Evolutionary conservation across 2,888 invertebrate genomes (phyloP).

Genomic region (Thymelicus sylvestris): DNA sequence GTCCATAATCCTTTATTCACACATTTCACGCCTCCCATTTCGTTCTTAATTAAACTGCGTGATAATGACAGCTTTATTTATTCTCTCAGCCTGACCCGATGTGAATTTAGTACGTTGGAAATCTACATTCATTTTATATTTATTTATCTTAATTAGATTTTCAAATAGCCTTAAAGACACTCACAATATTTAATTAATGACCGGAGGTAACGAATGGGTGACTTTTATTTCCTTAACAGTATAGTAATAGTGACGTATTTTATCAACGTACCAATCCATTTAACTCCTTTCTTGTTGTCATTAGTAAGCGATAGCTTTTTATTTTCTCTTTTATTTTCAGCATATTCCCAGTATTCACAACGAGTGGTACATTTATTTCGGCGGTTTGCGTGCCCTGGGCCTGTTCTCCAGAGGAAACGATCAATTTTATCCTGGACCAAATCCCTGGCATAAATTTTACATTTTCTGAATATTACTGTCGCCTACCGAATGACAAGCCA

Average conservation of each 20-base stretch:
- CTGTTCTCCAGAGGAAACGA: slow-evolving; percentile 54
- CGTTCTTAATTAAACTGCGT: too few relatives aligned
- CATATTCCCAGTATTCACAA: slow-evolving; percentile 13
- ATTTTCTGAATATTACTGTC: slow-evolving; percentile 57
- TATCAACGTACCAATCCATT: too few relatives aligned
- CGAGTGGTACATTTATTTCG: slow-evolving; percentile 30
- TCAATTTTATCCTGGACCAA: slow-evolving; percentile 49
- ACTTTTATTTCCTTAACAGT: too few relatives aligned
- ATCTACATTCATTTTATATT: not conserved
- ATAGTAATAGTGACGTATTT: too few relatives aligned
- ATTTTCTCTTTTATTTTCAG: not conserved
- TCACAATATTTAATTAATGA: too few relatives aligned
- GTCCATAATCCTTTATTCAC: too few relatives aligned
- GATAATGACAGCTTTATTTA: too few relatives aligned
- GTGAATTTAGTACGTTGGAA: not conserved
- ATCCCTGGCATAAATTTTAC: slow-evolving; percentile 50
- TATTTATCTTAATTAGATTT: too few relatives aligned
- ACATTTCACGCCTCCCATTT: too few relatives aligned
- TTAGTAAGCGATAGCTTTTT: not conserved
- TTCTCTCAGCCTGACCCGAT: not conserved
- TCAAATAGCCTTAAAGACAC: too few relatives aligned
- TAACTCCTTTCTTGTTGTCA: too few relatives aligned
- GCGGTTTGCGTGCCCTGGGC: slow-evolving; percentile 61
- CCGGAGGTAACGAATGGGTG: too few relatives aligned
- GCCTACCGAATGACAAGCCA: slow-evolving; percentile 65